A percentile compares a stretch with the other conserved stretches of the same genome.
phyloP scores from a whole-genome alignment of 1,140 invertebrate species.

The Brachionus rotundiformis region DNA sequence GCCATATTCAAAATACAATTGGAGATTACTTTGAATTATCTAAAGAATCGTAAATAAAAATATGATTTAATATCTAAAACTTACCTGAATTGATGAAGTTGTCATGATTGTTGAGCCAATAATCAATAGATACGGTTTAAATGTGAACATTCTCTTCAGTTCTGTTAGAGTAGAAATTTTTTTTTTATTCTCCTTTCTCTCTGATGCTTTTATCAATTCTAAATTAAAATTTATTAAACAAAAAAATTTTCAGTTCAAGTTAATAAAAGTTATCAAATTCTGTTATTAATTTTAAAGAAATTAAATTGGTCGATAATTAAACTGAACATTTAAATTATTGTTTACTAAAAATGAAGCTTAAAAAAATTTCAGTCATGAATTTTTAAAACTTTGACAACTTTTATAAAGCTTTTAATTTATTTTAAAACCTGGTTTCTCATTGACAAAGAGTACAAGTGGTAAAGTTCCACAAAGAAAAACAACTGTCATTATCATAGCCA shows the following conservation, averaged over 20 bases:
- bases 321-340: too few relatives aligned
- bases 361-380: too few relatives aligned
- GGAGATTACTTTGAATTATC: constrained; percentile 47
- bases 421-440: constrained; percentile 26
- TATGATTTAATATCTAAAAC: neutral
- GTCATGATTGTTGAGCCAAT: neutral
- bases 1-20: constrained; percentile 46
- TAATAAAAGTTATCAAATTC: too few relatives aligned
- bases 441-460: constrained; percentile 23
- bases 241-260: too few relatives aligned
- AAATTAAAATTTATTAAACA: neutral
- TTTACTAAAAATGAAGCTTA: too few relatives aligned
- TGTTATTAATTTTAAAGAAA: too few relatives aligned
- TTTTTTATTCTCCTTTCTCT: neutral
- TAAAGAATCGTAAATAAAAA: neutral
- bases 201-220: neutral
- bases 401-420: neutral
- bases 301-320: too few relatives aligned
- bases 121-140: constrained; percentile 24
- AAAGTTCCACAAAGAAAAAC: constrained; percentile 14
- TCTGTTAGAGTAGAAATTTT: constrained; percentile 7
- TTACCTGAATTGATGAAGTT: constrained; percentile 46
- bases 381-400: too few relatives aligned
- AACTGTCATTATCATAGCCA: constrained; percentile 23
- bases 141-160: constrained; percentile 28